Conservation (phyloP, 2,888 invertebrate species). For the Stenoptilia bipunctidactyla region DNA sequence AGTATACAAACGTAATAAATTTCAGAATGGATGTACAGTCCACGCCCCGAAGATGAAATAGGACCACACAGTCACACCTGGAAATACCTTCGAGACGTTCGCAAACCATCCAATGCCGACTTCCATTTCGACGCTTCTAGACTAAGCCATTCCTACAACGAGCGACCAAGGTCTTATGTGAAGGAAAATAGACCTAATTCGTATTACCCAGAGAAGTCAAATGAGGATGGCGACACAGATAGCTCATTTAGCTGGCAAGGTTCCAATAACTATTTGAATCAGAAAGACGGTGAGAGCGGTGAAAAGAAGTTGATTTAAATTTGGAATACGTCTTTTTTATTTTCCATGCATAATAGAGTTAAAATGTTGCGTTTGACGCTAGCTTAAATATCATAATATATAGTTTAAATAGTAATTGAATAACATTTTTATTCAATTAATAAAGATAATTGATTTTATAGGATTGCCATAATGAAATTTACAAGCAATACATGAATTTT, state of each 20-base stretch:
- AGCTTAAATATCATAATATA: too few species aligned
- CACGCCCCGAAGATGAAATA: conserved; percentile 29
- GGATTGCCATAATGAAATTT: too few species aligned
- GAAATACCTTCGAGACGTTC: conserved; percentile 53
- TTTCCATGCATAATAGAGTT: too few species aligned
- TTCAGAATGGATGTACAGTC: conserved; percentile 62
- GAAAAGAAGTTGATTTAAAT: conserved; percentile 20
- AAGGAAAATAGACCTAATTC: conserved; percentile 28
- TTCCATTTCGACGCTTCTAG: conserved; percentile 51
- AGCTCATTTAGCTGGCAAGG: conserved; percentile 62
- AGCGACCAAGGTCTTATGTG: conserved; percentile 28
- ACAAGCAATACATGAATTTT: too few species aligned
- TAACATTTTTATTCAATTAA: too few species aligned
- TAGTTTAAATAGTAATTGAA: too few species aligned
- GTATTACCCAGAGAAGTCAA: conserved; percentile 22
- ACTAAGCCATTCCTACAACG: conserved; percentile 31
- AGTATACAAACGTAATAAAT: too few species aligned
- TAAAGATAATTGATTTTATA: too few species aligned
- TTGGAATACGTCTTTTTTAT: too few species aligned
- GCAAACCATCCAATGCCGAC: conserved; percentile 56
- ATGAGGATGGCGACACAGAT: conserved; percentile 52
- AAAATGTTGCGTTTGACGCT: too few species aligned
- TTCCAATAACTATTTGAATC: conserved; percentile 31
- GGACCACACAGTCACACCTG: conserved; percentile 55
- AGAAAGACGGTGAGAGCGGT: conserved; percentile 13